phyloP scores from a whole-genome alignment of 2,113 vertebrate genomes.

The Hemiprocne comata region DNA sequence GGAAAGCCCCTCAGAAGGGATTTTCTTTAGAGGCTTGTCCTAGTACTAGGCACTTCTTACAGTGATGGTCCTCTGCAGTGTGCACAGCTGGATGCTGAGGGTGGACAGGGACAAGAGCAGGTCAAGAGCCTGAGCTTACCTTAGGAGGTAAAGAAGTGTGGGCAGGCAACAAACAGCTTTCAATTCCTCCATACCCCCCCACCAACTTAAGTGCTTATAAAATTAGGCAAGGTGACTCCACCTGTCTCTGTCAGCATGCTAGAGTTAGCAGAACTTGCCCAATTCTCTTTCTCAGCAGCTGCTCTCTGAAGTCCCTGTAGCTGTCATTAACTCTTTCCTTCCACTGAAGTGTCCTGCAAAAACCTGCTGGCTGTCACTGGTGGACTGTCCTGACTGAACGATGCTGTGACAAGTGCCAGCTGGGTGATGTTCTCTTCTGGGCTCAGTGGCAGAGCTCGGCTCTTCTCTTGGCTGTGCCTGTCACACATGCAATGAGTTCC shows the following conservation, averaged over 20 bases:
- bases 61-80: not conserved
- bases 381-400: not conserved
- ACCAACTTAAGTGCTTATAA: not conserved
- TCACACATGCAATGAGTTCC: not conserved
- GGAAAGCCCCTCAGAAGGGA: not conserved
- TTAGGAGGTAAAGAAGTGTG: accelerated
- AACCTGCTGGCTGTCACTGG: not conserved
- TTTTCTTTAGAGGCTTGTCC: not conserved
- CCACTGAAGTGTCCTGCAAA: not conserved
- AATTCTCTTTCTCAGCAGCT: not conserved
- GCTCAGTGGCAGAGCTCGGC: not conserved
- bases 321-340: not conserved
- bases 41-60: not conserved
- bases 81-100: not conserved
- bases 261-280: not conserved
- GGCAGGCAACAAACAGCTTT: not conserved
- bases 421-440: not conserved
- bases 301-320: not conserved
- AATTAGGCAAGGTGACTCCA: not conserved
- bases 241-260: not conserved
- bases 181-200: not conserved
- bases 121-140: not conserved
- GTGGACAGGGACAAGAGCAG: not conserved
- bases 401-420: not conserved
- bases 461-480: not conserved